Evolutionary conservation across 2,888 invertebrate genomes (phyloP).

Genomic region (Philonicus albiceps): DNA sequence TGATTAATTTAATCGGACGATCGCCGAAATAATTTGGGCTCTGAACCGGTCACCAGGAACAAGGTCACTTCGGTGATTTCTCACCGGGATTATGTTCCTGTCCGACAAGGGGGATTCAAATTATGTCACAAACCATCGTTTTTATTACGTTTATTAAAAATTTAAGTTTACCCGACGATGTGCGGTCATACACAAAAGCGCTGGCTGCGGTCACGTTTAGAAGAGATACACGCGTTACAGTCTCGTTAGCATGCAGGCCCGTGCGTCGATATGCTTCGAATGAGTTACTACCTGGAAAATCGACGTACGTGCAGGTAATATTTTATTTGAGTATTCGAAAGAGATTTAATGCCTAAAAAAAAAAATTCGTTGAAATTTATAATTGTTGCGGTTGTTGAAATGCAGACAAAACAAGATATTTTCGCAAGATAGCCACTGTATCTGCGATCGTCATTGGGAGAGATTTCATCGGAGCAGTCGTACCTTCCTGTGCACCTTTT

Average conservation of each 20-base stretch:
- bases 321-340: background rate
- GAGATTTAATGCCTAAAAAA: background rate
- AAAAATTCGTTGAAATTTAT: background rate
- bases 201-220: background rate
- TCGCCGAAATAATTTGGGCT: background rate
- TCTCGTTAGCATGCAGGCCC: background rate
- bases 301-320: background rate
- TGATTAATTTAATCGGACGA: background rate
- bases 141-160: conserved; percentile 23
- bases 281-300: background rate
- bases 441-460: background rate
- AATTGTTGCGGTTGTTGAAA: background rate
- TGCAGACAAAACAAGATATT: background rate
- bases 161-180: background rate
- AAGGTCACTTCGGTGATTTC: conserved; percentile 3
- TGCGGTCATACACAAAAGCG: background rate
- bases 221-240: background rate
- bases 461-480: background rate
- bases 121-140: conserved; percentile 23
- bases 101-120: background rate
- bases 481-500: background rate
- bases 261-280: background rate
- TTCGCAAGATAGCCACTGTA: background rate
- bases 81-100: background rate
- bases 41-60: conserved; percentile 13